Evolutionary conservation across 2,113 vertebrate species (phyloP), one percentile per base, ranked within the genome.

Genomic region (Dipodomys stephensi): DNA sequence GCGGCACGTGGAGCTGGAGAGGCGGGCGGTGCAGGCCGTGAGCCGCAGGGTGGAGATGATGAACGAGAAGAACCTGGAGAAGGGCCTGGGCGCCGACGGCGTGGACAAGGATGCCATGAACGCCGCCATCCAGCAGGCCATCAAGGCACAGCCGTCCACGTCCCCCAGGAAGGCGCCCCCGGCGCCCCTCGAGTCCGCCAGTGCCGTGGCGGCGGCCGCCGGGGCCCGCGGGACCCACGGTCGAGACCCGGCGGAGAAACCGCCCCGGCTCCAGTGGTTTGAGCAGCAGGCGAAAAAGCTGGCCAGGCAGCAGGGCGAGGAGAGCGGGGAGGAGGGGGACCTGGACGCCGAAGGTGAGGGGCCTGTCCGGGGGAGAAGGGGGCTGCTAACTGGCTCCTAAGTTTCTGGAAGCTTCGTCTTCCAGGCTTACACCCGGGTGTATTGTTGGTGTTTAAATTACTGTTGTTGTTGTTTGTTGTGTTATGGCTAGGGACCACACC

Each of bases 1-100:
- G 98, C 99, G 99, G 78, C 99, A 99, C 97, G 95, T 98, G 95
- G 99, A 99, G 87, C 96, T 99, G 6, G 99, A 99, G 98, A 99
- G 97, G 95, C 98, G 98, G 97, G 98, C 99, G 3, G 95, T 99
- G 87, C 96, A 97, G 6, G 98, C 98, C 2, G 98, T 99, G 30
- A 99, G 97, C 96, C 98, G 98, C 81, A 98, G 97, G 0, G 99
- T 99, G 95, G 98, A 99, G 96, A 98, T 97, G 97, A 78, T 99
- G 96, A 99, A 99, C 39, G 98, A 99, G 85, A 99, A 99, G 98
- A 99, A 99, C 97, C 78, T 99, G 95, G 99, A 99, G 97, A 99
- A 99, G 32, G 99, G 99, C 0, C 96, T 99, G 25, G 97, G 83
- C 3, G 94, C 92, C 0, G 98, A 98, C 95, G 94, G 97, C 1